These are phyloP conservation scores for Mus minutoides DNA, from an alignment of 2,797 vertebrate genomes.

Conservation along the genomic window DNA sequence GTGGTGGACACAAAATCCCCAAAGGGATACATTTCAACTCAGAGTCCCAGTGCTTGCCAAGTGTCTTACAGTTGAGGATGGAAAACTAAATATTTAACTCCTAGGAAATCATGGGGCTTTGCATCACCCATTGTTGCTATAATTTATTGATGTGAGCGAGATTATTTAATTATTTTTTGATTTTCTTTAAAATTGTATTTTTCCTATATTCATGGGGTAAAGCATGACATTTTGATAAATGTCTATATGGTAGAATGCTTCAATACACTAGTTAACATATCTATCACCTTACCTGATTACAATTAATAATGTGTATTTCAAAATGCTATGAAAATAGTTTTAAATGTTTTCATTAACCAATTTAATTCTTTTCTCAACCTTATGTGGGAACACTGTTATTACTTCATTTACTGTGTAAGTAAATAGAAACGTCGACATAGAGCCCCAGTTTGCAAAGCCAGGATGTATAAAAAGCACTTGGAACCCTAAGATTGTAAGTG, in stretches of 20 bases:
- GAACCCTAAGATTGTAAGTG: not conserved
- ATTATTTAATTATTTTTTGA: not conserved
- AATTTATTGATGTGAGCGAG: not conserved
- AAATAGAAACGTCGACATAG: not conserved
- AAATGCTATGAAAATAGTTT: not conserved
- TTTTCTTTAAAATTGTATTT: not conserved
- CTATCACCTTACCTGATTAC: not conserved
- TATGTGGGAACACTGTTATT: not conserved
- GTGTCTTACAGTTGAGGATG: not conserved
- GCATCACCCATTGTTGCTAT: not conserved
- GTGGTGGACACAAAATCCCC: not conserved
- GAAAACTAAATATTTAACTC: not conserved
- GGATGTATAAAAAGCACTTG: not conserved
- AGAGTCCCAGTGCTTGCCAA: not conserved
- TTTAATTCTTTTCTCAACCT: not conserved
- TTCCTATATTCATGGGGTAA: not conserved
- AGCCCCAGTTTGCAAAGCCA: not conserved
- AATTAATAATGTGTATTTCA: conserved; percentile 4
- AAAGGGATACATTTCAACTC: not conserved
- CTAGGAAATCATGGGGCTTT: not conserved
- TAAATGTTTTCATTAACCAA: not conserved
- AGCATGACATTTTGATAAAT: not conserved
- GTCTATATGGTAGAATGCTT: not conserved
- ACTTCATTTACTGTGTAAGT: not conserved
- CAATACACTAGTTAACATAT: not conserved